Evolutionary conservation across 2,888 invertebrate species (phyloP).

Genomic region (Tyria jacobaeae): DNA sequence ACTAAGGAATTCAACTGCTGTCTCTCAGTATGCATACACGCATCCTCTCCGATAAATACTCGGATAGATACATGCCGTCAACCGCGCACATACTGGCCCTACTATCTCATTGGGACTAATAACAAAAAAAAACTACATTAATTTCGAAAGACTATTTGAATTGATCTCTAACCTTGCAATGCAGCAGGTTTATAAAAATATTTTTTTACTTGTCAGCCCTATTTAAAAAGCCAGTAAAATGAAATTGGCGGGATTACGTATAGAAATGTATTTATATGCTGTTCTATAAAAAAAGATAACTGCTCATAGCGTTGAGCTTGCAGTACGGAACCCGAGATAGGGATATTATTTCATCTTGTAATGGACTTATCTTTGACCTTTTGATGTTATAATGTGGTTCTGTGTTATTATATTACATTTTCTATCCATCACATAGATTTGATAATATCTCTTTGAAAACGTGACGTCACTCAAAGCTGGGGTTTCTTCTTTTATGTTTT

Average conservation of each 20-base stretch:
- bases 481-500: background rate
- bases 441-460: background rate
- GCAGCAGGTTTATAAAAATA: background rate
- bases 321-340: background rate
- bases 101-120: too few species aligned
- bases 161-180: background rate
- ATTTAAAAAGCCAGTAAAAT: conserved; percentile 30
- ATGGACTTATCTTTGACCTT: conserved; percentile 7
- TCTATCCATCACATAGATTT: background rate
- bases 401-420: background rate
- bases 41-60: too few species aligned
- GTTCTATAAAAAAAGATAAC: conserved; percentile 12
- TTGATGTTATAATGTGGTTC: background rate
- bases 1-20: too few species aligned
- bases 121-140: too few species aligned
- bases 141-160: too few species aligned
- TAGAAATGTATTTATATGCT: conserved; percentile 20
- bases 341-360: conserved; percentile 15
- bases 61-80: too few species aligned
- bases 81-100: too few species aligned
- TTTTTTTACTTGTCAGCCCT: conserved; percentile 6
- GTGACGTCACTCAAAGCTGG: background rate
- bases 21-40: too few species aligned
- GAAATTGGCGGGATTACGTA: conserved; percentile 38
- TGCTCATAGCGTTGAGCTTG: conserved; percentile 8